Evolutionary conservation across 1,140 invertebrate genomes (phyloP).

Genomic region (Drosophila ercepeae): DNA sequence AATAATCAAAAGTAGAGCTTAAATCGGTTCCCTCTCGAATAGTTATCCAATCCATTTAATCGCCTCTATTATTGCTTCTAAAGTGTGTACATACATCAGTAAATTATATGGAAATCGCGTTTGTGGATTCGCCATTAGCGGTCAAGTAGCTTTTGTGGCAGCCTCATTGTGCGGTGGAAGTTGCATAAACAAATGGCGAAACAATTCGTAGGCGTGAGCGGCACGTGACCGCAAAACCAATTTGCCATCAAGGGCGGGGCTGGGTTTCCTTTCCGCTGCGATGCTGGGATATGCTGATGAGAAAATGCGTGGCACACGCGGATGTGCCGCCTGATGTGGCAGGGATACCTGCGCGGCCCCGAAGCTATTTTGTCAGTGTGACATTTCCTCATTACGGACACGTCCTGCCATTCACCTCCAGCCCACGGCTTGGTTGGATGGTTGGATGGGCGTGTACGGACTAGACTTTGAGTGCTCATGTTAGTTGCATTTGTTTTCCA

Average conservation of each 20-base stretch:
- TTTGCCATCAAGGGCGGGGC: constrained; percentile 48
- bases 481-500: constrained; percentile 77
- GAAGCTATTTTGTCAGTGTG: constrained; percentile 67
- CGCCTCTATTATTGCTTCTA: constrained; percentile 41
- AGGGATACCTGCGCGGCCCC: constrained; percentile 52
- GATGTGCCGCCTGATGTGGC: constrained; percentile 3
- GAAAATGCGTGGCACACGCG: constrained; percentile 40
- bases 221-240: constrained; percentile 81
- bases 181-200: constrained; percentile 82
- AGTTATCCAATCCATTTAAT: constrained; percentile 1
- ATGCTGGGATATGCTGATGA: constrained; percentile 35
- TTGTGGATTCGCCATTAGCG: constrained; percentile 30
- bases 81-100: constrained; percentile 39
- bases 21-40: too few relatives aligned
- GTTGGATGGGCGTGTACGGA: not conserved
- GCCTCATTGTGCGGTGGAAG: constrained; percentile 55
- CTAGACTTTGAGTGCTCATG: constrained; percentile 49
- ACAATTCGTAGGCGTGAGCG: constrained; percentile 78
- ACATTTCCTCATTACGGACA: constrained; percentile 74
- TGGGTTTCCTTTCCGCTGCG: not conserved
- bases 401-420: constrained; percentile 14
- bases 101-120: constrained; percentile 61
- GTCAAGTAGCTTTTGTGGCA: constrained; percentile 34
- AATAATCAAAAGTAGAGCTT: too few relatives aligned
- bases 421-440: not conserved